A percentile compares a stretch with the other conserved stretches of the same genome.
phyloP scores from a whole-genome alignment of 2,797 vertebrate species.

The Anguilla marmorata region DNA sequence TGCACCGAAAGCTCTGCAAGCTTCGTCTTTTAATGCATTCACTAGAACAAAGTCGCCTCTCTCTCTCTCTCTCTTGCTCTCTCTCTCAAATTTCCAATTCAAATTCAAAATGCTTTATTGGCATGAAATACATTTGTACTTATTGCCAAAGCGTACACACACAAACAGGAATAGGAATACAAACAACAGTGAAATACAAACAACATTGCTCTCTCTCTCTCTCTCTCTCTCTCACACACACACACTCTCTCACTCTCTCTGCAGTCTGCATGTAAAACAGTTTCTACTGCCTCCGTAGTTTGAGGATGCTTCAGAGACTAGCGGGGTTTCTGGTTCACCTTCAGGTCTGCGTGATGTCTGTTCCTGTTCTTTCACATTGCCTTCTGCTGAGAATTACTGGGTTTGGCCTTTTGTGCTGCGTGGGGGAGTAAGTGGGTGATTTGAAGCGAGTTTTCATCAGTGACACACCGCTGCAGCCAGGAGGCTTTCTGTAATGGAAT shows the following conservation, averaged over 20 bases:
- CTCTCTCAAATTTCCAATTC: neutral
- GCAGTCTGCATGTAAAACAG: conserved; percentile 13
- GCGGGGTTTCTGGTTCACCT: neutral
- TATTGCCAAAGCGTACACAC: too few relatives aligned
- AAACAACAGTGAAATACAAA: too few relatives aligned
- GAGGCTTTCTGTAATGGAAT: neutral
- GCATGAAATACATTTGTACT: too few relatives aligned
- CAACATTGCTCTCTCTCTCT: neutral
- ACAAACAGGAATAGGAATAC: too few relatives aligned
- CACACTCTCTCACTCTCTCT: conserved; percentile 8
- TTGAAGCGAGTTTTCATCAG: conserved; percentile 6
- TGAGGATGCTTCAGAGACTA: neutral
- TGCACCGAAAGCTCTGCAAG: neutral
- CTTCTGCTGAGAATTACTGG: neutral
- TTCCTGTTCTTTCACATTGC: neutral
- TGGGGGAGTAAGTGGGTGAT: neutral
- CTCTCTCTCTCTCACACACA: neutral
- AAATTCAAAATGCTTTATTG: too few relatives aligned
- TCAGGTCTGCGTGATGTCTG: neutral
- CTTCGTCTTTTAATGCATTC: neutral
- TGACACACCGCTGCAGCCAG: neutral
- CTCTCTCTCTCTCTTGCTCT: neutral
- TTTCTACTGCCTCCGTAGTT: neutral
- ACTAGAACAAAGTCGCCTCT: neutral
- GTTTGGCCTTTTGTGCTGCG: neutral